Percentiles rank a stretch among this genome's conserved stretches.
These are phyloP conservation scores for Lates calcarifer DNA, from an alignment of 2,113 vertebrate genomes.

Conservation along the genomic window DNA sequence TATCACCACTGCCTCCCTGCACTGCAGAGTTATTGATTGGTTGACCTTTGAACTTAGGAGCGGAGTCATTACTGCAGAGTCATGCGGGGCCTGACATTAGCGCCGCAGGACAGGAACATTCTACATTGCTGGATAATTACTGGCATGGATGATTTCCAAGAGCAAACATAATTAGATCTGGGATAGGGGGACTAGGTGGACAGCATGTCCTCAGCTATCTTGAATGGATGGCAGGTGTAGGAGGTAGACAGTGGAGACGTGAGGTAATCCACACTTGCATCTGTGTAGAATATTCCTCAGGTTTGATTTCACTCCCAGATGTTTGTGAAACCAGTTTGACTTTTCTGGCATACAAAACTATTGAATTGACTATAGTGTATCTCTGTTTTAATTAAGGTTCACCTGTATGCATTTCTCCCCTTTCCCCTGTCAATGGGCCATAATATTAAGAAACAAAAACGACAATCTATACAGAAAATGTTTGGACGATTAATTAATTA, in stretches of 20 bases:
- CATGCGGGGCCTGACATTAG: constrained; percentile 74
- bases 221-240: constrained; percentile 42
- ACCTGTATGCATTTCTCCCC: background rate
- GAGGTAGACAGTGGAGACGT: constrained; percentile 30
- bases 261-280: constrained; percentile 18
- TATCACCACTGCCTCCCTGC: constrained; percentile 47
- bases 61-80: constrained; percentile 75
- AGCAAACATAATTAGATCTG: constrained; percentile 78
- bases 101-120: constrained; percentile 63
- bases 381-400: constrained; percentile 21
- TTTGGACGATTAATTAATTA: constrained; percentile 70
- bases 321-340: background rate
- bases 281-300: constrained; percentile 11
- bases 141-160: constrained; percentile 67
- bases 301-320: constrained; percentile 26
- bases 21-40: constrained; percentile 74
- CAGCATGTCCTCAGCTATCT: constrained; percentile 36
- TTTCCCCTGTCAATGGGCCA: background rate
- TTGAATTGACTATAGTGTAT: constrained; percentile 4
- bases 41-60: constrained; percentile 77
- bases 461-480: background rate
- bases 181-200: constrained; percentile 45
- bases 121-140: constrained; percentile 75
- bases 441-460: constrained; percentile 4
- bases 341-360: background rate